Conservation (phyloP, 2,797 vertebrate genomes). For the Xenops minutus region DNA sequence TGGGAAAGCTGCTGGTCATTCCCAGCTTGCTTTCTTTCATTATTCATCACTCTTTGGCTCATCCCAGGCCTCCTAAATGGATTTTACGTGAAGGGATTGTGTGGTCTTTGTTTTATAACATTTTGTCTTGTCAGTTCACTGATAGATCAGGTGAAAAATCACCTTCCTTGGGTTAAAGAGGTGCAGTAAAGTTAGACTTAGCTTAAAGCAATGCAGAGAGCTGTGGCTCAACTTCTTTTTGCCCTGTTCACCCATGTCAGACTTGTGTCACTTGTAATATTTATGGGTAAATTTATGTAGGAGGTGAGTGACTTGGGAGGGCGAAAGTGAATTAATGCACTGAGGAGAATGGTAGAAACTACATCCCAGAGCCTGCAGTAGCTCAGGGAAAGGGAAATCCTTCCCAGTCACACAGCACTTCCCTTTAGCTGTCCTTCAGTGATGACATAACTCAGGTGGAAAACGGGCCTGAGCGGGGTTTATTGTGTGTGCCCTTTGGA, state of each 20-base stretch:
- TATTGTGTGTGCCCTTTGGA: not conserved
- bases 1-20: not conserved
- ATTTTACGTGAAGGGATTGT: not conserved
- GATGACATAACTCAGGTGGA: not conserved
- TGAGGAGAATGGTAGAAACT: not conserved
- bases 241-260: not conserved
- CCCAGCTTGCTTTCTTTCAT: not conserved
- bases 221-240: not conserved
- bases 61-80: not conserved
- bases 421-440: not conserved
- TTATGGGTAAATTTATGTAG: not conserved
- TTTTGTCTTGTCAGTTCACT: not conserved
- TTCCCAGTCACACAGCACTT: not conserved
- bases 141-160: not conserved
- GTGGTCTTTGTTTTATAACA: not conserved
- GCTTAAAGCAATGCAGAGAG: not conserved
- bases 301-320: not conserved
- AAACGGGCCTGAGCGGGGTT: not conserved
- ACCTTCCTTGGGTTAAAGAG: not conserved
- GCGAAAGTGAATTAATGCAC: not conserved
- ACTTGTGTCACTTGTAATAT: fast-evolving
- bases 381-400: not conserved
- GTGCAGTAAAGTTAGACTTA: not conserved
- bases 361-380: not conserved
- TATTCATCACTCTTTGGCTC: not conserved